Percentiles rank a stretch among this genome's conserved stretches.
These are phyloP conservation scores for Oligia strigilis DNA, from an alignment of 2,888 invertebrate genomes.

Conservation along the genomic window DNA sequence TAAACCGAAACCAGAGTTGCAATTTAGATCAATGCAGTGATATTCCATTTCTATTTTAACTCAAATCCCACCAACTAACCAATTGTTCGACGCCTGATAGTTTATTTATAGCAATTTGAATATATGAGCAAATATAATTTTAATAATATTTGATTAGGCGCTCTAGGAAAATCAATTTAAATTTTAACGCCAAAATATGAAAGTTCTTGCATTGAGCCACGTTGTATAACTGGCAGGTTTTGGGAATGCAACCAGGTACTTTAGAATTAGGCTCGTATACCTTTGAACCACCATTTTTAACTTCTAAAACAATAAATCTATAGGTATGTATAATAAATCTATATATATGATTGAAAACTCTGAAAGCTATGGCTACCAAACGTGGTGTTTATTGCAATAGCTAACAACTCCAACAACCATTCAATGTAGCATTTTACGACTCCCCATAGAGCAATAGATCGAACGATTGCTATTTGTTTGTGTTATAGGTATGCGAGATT, in stretches of 20 bases:
- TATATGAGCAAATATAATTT: neutral
- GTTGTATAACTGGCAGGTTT: no score
- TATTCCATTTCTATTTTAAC: neutral
- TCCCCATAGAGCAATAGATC: slow-evolving; percentile 27
- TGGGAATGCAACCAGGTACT: neutral
- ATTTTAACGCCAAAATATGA: no score
- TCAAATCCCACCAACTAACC: neutral
- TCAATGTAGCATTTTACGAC: slow-evolving; percentile 22
- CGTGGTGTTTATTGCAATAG: slow-evolving; percentile 15
- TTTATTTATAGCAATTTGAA: slow-evolving; percentile 10
- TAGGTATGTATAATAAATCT: slow-evolving; percentile 6
- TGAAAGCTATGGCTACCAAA: slow-evolving; percentile 4
- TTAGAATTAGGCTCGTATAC: neutral
- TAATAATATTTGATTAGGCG: slow-evolving; percentile 1
- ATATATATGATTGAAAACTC: slow-evolving; percentile 18
- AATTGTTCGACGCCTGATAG: slow-evolving; percentile 10
- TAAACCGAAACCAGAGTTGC: no score
- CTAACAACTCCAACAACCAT: slow-evolving; percentile 14
- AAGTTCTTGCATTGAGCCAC: no score
- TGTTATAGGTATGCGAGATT: neutral
- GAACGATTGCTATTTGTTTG: slow-evolving; percentile 30
- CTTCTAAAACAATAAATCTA: no score
- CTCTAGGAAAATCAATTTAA: neutral
- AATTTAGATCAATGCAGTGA: no score
- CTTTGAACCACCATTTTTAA: neutral